Base-by-base conservation (phyloP, 2,797 vertebrate genomes). In the Vipera latastei region DNA sequence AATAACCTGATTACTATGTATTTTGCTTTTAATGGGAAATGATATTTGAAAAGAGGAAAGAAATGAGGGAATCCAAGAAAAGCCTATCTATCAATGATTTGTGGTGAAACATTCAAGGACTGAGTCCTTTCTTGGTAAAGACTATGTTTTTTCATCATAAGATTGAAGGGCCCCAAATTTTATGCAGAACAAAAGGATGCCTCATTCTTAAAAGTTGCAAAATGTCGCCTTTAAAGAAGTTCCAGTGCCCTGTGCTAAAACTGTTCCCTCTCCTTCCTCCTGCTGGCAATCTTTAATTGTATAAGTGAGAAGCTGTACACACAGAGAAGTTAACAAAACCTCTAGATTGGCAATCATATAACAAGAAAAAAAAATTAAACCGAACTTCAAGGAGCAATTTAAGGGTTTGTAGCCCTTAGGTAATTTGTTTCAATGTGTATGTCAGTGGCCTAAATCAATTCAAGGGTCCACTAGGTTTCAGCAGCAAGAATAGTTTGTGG, bases 331-430 rank as follows among this genome's bases (percentile, higher is more conserved):
- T 96, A 96, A 96, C 98, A 97, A 97, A 96, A 96, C 96, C 97
- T 95, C 97, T 98, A 96, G 96, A 96, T 93, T 95, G 94, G 96
- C 95, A 96, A 96, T 96, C 96, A 97, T 96, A 96, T 93, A 97
- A 96, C 96, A 97, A 97, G 93, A 96, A 0, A 78, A 78, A 78
- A 69, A 98, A 98, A 98, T 95, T 96, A 96, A 97, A 95, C 96
- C 97, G 97, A 98, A 98, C 98, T 96, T 97, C 96, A 98, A 98
- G 98, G 96, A 98, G 96, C 96, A 97, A 96, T 96, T 95, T 94
- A 96, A 97, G 97, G 97, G 98, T 98, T 98, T 98, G 95, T 93
- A 97, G 94, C 95, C 87, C 94, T 96, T 95, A 95, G 85, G 95
- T 97, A 98, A 98, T 97, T 96, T 98, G 98, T 96, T 97, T 97